phyloP scores from a whole-genome alignment of 1,140 invertebrate genomes.

The Solen grandis region DNA sequence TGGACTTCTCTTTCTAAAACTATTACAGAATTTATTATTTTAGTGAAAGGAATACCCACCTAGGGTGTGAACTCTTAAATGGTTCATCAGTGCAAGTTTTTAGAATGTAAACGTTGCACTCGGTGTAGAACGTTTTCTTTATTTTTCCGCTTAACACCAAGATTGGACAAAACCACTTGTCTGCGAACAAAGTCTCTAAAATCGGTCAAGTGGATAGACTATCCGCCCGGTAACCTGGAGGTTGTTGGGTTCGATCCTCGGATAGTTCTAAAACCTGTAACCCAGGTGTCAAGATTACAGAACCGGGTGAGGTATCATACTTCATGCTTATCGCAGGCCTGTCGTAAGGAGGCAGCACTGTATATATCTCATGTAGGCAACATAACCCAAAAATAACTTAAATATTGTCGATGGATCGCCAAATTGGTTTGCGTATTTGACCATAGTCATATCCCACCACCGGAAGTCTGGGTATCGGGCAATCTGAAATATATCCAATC shows the following conservation, averaged over 20 bases:
- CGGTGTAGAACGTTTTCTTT: no score
- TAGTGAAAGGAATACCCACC: no score
- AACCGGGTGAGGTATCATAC: neutral
- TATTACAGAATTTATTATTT: no score
- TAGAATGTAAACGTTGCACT: no score
- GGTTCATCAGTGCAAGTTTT: no score
- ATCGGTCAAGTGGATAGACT: no score
- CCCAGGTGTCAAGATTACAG: neutral
- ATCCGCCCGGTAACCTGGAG: no score
- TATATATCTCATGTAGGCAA: neutral
- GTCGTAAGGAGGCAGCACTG: neutral
- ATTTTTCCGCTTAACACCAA: neutral
- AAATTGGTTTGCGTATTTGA: no score
- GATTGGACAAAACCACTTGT: neutral
- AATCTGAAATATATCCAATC: neutral
- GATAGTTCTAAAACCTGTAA: neutral
- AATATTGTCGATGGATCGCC: no score
- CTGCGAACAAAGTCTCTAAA: neutral
- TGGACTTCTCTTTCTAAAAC: no score
- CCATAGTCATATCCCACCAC: no score
- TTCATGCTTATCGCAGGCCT: neutral
- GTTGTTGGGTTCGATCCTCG: neutral
- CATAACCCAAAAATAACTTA: neutral
- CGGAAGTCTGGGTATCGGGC: neutral
- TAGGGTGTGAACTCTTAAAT: no score